phyloP scores from a whole-genome alignment of 2,888 invertebrate species.

The Yponomeuta evonymella region DNA sequence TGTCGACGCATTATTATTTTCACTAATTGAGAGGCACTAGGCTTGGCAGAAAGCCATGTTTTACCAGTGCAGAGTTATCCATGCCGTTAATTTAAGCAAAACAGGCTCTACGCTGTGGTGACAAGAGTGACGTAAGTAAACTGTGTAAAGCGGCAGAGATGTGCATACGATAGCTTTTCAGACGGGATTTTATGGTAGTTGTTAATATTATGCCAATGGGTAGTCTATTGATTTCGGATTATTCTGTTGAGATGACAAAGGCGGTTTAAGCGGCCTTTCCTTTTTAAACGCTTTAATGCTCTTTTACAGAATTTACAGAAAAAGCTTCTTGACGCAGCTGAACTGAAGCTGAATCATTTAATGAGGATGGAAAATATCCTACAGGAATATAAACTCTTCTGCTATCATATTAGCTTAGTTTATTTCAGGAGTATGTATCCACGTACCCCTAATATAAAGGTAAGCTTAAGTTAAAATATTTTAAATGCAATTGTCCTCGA shows the following conservation, averaged over 20 bases:
- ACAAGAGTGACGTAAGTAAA: neutral
- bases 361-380: no score
- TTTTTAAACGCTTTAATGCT: neutral
- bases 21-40: constrained; percentile 48
- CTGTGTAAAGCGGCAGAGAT: neutral
- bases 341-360: no score
- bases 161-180: constrained; percentile 40
- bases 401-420: no score
- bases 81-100: neutral
- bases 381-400: no score
- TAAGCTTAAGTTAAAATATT: no score
- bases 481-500: no score
- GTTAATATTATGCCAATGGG: constrained; percentile 29
- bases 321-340: no score
- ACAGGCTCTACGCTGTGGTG: neutral
- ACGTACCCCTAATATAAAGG: no score
- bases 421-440: no score
- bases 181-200: constrained; percentile 48
- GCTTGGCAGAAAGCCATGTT: constrained; percentile 15
- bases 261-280: neutral
- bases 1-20: constrained; percentile 39
- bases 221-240: constrained; percentile 44
- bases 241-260: constrained; percentile 20
- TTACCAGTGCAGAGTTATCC: neutral
- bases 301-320: no score